Evolutionary conservation across 2,888 invertebrate species (phyloP).

Genomic region (Melieria picta): DNA sequence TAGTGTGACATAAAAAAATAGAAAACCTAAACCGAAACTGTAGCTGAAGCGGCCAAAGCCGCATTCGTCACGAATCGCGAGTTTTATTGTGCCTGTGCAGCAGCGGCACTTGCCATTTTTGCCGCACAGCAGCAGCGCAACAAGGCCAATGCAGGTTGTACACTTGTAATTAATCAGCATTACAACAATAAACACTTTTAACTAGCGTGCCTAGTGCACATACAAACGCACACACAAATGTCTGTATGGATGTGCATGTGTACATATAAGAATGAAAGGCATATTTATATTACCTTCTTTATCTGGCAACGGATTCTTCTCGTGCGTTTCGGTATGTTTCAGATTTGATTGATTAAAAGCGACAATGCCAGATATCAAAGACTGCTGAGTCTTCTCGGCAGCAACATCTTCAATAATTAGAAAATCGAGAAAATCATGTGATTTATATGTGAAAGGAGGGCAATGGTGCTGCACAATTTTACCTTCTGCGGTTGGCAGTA

Average conservation of each 20-base stretch:
- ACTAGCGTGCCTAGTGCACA: too few species aligned
- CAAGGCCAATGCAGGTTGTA: too few species aligned
- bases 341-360: conserved; percentile 83
- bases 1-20: conserved; percentile 15
- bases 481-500: conserved; percentile 95
- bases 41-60: too few species aligned
- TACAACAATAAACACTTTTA: too few species aligned
- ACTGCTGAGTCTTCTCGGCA: conserved; percentile 85
- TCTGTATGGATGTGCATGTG: neutral
- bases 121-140: neutral
- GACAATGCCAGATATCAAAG: conserved; percentile 86
- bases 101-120: neutral
- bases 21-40: neutral
- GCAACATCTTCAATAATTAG: conserved; percentile 77
- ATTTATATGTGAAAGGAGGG: conserved; percentile 2
- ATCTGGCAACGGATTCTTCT: conserved; percentile 93
- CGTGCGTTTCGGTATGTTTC: conserved; percentile 91
- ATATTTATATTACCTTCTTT: conserved; percentile 79
- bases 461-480: conserved; percentile 42
- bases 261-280: neutral
- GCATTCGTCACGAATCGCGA: neutral
- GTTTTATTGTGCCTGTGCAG: neutral
- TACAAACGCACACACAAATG: neutral
- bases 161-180: too few species aligned
- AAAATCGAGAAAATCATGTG: neutral